A percentile compares a stretch with the other conserved stretches of the same genome.
phyloP scores from a whole-genome alignment of 2,888 invertebrate genomes.

The Smittia sp. region DNA sequence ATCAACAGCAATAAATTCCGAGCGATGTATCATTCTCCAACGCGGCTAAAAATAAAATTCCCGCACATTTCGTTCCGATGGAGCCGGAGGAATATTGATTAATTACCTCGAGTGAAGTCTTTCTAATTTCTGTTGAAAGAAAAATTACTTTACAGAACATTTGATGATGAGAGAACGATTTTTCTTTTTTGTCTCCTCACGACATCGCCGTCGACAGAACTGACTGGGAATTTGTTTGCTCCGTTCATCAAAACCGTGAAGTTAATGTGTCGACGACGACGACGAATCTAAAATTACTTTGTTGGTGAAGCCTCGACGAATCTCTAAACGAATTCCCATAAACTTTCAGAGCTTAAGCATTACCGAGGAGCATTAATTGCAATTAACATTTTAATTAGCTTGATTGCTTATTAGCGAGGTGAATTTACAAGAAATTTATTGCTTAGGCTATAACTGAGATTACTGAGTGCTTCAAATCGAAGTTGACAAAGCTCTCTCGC shows the following conservation, averaged over 20 bases:
- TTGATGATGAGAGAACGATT: not conserved
- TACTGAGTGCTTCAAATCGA: not conserved
- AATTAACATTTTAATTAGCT: constrained; percentile 38
- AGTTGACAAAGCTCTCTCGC: not conserved
- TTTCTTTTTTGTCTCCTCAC: too few species aligned
- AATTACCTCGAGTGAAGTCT: constrained; percentile 31
- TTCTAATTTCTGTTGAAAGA: constrained; percentile 32
- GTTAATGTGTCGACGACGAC: not conserved
- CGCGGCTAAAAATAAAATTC: constrained; percentile 32
- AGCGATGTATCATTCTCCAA: constrained; percentile 28
- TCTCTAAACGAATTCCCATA: too few species aligned
- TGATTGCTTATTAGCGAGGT: constrained; percentile 18
- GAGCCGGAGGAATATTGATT: constrained; percentile 21
- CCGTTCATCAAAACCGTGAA: too few species aligned
- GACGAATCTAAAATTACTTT: constrained; percentile 10
- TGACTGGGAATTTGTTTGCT: not conserved
- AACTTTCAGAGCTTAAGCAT: not conserved
- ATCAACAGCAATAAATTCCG: constrained; percentile 26
- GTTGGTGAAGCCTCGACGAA: too few species aligned
- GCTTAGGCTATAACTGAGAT: not conserved
- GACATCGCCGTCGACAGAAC: not conserved
- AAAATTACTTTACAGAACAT: constrained; percentile 25
- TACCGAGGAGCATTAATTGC: constrained; percentile 23
- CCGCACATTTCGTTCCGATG: too few species aligned
- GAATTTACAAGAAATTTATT: not conserved